These are phyloP conservation scores for Pandemis corylana DNA, from an alignment of 2,888 invertebrate genomes.

Conservation along the genomic window DNA sequence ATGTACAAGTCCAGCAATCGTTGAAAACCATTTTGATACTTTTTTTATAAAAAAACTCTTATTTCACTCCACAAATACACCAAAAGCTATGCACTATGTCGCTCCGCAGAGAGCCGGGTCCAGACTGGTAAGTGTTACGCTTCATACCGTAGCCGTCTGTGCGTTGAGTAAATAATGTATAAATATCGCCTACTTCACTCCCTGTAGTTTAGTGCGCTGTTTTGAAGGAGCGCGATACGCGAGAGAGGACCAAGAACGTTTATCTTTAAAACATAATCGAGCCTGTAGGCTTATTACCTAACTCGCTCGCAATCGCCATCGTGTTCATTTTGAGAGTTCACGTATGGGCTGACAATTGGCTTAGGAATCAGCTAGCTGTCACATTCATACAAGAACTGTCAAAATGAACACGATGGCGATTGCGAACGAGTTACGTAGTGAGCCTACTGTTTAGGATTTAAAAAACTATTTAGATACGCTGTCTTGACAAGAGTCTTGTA, in stretches of 20 bases:
- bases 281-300: no score
- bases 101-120: conserved; percentile 18
- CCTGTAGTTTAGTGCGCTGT: conserved; percentile 38
- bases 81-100: conserved; percentile 12
- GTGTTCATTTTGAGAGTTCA: no score
- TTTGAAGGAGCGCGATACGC: conserved; percentile 44
- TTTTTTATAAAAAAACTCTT: conserved; percentile 12
- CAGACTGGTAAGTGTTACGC: conserved; percentile 41
- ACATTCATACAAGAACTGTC: no score
- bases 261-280: not conserved
- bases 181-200: conserved; percentile 72
- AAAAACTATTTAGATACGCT: no score
- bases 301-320: no score
- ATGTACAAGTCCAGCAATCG: conserved; percentile 71
- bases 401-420: no score
- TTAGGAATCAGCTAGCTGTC: no score
- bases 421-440: no score
- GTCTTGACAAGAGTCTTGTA: no score
- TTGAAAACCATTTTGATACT: conserved; percentile 69
- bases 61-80: conserved; percentile 35
- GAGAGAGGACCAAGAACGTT: conserved; percentile 10
- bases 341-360: no score
- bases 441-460: no score
- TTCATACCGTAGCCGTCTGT: conserved; percentile 24
- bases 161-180: conserved; percentile 64